phyloP scores from a whole-genome alignment of 2,113 vertebrate species.

The Microtus montanus region DNA sequence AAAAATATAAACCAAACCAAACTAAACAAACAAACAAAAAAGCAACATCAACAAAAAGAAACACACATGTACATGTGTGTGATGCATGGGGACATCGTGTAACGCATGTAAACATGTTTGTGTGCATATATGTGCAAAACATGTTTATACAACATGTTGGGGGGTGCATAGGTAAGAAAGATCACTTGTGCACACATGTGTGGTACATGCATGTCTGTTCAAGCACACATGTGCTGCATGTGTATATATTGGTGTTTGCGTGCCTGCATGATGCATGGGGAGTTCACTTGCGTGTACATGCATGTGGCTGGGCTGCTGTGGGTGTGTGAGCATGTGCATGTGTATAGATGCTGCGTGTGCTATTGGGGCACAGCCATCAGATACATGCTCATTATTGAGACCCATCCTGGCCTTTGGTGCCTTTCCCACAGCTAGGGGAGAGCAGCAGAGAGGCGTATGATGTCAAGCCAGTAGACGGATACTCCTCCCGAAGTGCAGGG shows the following conservation, averaged over 20 bases:
- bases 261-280: not conserved
- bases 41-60: not conserved
- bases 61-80: not conserved
- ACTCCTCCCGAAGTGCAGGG: not conserved
- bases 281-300: not conserved
- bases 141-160: not conserved
- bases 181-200: not conserved
- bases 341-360: too few relatives aligned
- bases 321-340: too few relatives aligned
- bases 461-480: not conserved
- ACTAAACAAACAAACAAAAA: not conserved
- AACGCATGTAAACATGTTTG: not conserved
- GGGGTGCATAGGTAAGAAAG: not conserved
- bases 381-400: not conserved
- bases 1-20: not conserved
- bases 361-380: not conserved
- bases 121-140: not conserved
- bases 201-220: not conserved
- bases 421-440: not conserved
- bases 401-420: not conserved
- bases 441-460: not conserved
- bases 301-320: too few relatives aligned
- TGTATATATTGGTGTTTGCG: not conserved
- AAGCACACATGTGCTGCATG: not conserved
- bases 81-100: not conserved